A percentile compares a stretch with the other conserved stretches of the same genome.
These are phyloP conservation scores for Biston stratarius DNA, from an alignment of 2,888 invertebrate species.

Conservation along the genomic window DNA sequence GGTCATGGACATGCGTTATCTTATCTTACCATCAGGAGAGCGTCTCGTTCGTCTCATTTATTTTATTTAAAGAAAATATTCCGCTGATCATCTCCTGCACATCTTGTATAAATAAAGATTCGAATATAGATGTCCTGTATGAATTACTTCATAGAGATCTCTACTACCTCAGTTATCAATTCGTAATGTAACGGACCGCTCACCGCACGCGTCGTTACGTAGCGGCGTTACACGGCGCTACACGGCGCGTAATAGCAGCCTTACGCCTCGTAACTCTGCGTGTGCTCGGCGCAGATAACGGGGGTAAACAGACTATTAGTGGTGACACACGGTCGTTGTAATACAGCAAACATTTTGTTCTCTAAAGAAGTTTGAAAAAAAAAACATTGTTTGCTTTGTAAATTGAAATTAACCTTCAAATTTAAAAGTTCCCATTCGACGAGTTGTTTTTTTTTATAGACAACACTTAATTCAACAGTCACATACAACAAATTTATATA, in stretches of 20 bases:
- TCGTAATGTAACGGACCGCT: constrained; percentile 11
- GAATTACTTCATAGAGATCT: constrained; percentile 1
- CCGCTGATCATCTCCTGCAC: too few relatives aligned
- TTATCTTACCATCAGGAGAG: too few relatives aligned
- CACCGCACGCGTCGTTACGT: constrained; percentile 13
- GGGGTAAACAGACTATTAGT: constrained; percentile 67
- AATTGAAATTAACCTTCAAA: too few relatives aligned
- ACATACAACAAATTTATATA: too few relatives aligned
- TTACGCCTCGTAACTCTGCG: constrained; percentile 62
- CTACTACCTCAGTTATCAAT: constrained; percentile 2
- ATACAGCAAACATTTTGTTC: constrained; percentile 34
- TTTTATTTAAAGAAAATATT: too few relatives aligned
- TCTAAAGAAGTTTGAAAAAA: too few relatives aligned
- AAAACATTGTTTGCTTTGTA: too few relatives aligned
- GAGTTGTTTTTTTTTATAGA: too few relatives aligned
- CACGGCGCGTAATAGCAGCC: constrained; percentile 42
- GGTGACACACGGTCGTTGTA: constrained; percentile 41
- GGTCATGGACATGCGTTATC: too few relatives aligned
- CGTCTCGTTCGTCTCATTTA: too few relatives aligned
- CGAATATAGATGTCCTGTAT: neutral
- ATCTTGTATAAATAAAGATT: neutral
- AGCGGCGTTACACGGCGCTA: constrained; percentile 21
- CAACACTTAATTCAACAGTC: too few relatives aligned
- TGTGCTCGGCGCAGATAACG: constrained; percentile 68
- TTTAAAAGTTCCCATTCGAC: too few relatives aligned